These are phyloP conservation scores for Pachycephala philippinensis DNA, from an alignment of 2,113 vertebrate species.

Conservation along the genomic window DNA sequence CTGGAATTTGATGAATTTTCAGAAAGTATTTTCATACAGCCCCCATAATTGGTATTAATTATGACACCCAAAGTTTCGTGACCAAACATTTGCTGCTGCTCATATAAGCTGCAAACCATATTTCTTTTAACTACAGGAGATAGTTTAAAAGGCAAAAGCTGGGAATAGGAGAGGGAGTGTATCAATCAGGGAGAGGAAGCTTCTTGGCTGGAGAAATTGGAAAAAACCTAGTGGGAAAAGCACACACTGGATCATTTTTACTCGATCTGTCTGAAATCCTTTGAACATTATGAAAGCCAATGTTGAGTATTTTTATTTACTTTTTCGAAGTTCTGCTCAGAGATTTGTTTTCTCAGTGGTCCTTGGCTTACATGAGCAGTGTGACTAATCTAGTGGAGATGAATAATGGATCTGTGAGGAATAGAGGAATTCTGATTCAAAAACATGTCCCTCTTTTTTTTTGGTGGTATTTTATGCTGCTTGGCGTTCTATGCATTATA, in stretches of 20 bases:
- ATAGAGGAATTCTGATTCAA: slow-evolving; percentile 52
- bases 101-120: background rate
- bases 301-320: slow-evolving; percentile 25
- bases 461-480: slow-evolving; percentile 21
- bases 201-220: slow-evolving; percentile 7
- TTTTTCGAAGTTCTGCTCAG: slow-evolving; percentile 25
- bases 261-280: slow-evolving; percentile 45
- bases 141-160: slow-evolving; percentile 32
- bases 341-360: slow-evolving; percentile 21
- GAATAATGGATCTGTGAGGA: slow-evolving; percentile 65
- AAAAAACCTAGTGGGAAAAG: slow-evolving; percentile 45
- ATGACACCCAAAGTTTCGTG: background rate
- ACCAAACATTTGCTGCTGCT: slow-evolving; percentile 8
- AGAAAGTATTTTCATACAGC: background rate
- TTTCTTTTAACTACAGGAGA: background rate
- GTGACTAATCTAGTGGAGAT: slow-evolving; percentile 34
- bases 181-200: slow-evolving; percentile 38
- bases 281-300: slow-evolving; percentile 26
- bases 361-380: background rate
- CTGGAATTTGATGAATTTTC: slow-evolving; percentile 18
- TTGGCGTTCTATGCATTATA: slow-evolving; percentile 48
- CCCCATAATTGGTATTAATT: slow-evolving; percentile 15
- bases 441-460: background rate
- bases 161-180: slow-evolving; percentile 21
- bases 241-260: slow-evolving; percentile 19